Percentiles rank a stretch among this genome's conserved stretches.
These are phyloP conservation scores for Nothoprocta perdicaria DNA, from an alignment of 2,113 vertebrate species.

Conservation along the genomic window DNA sequence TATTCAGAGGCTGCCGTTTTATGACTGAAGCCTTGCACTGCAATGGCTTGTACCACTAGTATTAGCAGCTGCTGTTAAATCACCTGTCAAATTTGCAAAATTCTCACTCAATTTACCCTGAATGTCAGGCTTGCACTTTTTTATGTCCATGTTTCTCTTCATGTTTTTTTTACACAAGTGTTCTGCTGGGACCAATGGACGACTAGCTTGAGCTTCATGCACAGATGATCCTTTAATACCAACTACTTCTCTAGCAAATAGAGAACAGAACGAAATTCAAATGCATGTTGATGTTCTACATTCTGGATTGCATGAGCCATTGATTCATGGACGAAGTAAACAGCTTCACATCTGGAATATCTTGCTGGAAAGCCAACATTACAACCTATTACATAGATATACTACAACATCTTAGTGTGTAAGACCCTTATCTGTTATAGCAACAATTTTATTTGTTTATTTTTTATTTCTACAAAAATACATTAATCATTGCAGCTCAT, in stretches of 20 bases:
- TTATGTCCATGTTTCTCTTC: neutral
- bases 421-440: neutral
- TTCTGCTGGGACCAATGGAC: neutral
- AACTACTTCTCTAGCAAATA: neutral
- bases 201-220: conserved; percentile 12
- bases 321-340: neutral
- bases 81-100: conserved; percentile 54
- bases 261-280: conserved; percentile 30
- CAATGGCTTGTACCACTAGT: neutral
- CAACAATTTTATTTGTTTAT: neutral
- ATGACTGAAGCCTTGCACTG: neutral
- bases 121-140: conserved; percentile 15
- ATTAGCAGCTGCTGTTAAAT: conserved; percentile 56
- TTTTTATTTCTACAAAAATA: neutral
- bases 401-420: neutral
- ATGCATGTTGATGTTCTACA: neutral
- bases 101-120: conserved; percentile 52
- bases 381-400: neutral
- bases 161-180: conserved; percentile 30
- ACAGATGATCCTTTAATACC: conserved; percentile 16
- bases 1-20: neutral
- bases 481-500: neutral
- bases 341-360: neutral
- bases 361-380: neutral
- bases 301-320: neutral